phyloP scores from a whole-genome alignment of 1,140 invertebrate species.

The Marisa cornuarietis region DNA sequence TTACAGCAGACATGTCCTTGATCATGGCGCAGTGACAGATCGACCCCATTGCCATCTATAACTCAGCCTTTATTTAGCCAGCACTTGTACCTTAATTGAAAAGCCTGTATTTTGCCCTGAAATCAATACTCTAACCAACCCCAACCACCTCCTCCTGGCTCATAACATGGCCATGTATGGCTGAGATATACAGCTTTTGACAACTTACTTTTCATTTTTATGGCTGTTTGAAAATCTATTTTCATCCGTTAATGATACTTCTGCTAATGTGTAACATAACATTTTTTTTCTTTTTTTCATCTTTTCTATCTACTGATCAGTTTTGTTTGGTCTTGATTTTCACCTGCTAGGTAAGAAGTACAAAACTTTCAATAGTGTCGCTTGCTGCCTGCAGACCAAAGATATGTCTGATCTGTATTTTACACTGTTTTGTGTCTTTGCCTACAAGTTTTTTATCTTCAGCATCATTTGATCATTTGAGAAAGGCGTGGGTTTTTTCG shows the following conservation, averaged over 20 bases:
- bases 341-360: slow-evolving; percentile 1
- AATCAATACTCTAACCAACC: too few relatives aligned
- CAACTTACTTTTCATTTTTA: too few relatives aligned
- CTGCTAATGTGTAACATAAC: background rate
- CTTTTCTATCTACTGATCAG: slow-evolving; percentile 8
- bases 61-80: too few relatives aligned
- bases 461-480: background rate
- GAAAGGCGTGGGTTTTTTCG: too few relatives aligned
- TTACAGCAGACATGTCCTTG: background rate
- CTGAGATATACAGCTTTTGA: too few relatives aligned
- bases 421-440: slow-evolving; percentile 8
- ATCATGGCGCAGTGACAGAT: background rate
- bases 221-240: too few relatives aligned
- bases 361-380: background rate
- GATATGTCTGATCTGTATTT: slow-evolving; percentile 13
- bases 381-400: slow-evolving; percentile 21
- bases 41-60: too few relatives aligned
- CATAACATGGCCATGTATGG: too few relatives aligned
- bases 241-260: too few relatives aligned
- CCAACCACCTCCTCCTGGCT: too few relatives aligned
- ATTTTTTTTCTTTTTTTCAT: slow-evolving; percentile 6
- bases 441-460: slow-evolving; percentile 2
- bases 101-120: too few relatives aligned
- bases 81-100: too few relatives aligned
- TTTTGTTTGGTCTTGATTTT: slow-evolving; percentile 28